A percentile compares a stretch with the other conserved stretches of the same genome.
Evolutionary conservation across 2,888 invertebrate genomes (phyloP).

Genomic region (Andrena fulva): DNA sequence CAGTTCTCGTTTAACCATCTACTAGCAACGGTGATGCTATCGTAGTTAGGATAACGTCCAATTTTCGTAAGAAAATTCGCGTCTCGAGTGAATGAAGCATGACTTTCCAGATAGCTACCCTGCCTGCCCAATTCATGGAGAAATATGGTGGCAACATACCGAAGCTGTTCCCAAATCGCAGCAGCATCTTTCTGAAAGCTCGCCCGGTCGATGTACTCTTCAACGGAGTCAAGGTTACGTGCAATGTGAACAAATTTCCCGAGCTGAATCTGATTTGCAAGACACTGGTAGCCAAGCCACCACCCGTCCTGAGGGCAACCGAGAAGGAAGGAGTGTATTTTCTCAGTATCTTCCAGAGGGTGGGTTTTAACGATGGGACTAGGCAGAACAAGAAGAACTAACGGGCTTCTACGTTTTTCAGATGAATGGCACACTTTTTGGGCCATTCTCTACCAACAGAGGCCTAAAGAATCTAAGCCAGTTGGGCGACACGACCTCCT

Average conservation of each 20-base stretch:
- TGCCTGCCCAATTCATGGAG: constrained; percentile 85
- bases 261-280: constrained; percentile 71
- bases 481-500: constrained; percentile 86
- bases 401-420: constrained; percentile 69
- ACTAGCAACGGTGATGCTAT: no score
- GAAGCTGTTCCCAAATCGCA: constrained; percentile 85
- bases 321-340: constrained; percentile 56
- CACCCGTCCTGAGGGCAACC: constrained; percentile 63
- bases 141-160: constrained; percentile 86
- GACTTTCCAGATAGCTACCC: constrained; percentile 83
- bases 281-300: constrained; percentile 59
- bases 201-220: constrained; percentile 87
- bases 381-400: neutral
- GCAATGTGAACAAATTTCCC: constrained; percentile 80
- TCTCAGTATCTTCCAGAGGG: constrained; percentile 66
- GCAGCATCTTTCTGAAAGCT: constrained; percentile 86
- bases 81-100: neutral
- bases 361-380: neutral
- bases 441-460: constrained; percentile 86
- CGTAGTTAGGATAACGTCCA: no score
- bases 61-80: neutral
- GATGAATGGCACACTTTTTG: constrained; percentile 86
- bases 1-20: neutral
- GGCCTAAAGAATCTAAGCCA: constrained; percentile 85
- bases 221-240: constrained; percentile 86